phyloP scores from a whole-genome alignment of 2,888 invertebrate species.

The Noctua fimbriata region DNA sequence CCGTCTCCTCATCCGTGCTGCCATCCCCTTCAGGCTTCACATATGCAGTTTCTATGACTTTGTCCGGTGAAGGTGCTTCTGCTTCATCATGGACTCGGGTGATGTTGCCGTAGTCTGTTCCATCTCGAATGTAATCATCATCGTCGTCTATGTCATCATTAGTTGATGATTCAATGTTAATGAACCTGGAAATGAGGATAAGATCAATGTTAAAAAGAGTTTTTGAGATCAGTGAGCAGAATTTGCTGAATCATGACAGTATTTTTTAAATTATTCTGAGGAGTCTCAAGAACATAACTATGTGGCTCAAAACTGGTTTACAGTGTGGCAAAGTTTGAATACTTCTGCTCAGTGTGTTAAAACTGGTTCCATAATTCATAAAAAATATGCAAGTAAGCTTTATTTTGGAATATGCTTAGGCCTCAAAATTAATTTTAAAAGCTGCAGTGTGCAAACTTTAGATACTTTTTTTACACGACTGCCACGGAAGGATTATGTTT shows the following conservation, averaged over 20 bases:
- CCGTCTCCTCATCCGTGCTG: constrained; percentile 75
- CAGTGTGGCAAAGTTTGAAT: not conserved
- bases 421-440: not conserved
- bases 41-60: constrained; percentile 79
- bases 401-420: not conserved
- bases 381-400: not conserved
- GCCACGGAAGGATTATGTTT: too few species aligned
- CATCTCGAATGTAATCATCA: constrained; percentile 86
- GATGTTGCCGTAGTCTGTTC: constrained; percentile 87
- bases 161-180: constrained; percentile 93
- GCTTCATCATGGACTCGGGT: constrained; percentile 79
- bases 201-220: not conserved
- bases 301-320: constrained; percentile 6
- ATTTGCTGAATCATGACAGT: not conserved
- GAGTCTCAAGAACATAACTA: not conserved
- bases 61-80: constrained; percentile 70
- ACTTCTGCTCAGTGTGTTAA: not conserved
- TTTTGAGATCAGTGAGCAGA: not conserved
- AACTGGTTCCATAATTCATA: constrained; percentile 13
- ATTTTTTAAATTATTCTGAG: not conserved
- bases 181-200: constrained; percentile 85
- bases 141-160: constrained; percentile 90
- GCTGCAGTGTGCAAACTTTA: not conserved
- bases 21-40: constrained; percentile 79
- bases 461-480: not conserved